Conservation (phyloP, 2,113 vertebrate genomes). For the Actinemys pallida region DNA sequence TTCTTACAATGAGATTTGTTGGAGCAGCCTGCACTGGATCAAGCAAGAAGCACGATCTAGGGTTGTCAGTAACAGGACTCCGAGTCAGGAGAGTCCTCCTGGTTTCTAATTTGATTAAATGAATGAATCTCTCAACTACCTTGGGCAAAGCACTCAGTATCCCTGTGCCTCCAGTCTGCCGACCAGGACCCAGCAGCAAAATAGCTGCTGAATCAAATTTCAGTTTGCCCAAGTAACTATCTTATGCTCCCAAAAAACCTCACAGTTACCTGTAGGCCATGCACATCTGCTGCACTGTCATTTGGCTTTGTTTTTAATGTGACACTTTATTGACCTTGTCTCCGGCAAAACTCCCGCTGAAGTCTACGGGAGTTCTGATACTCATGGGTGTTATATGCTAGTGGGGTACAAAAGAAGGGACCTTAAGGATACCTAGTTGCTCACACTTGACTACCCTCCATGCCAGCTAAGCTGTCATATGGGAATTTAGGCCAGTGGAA, state of each 20-base stretch:
- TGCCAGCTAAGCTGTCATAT: background rate
- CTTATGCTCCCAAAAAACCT: background rate
- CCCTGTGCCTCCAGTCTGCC: background rate
- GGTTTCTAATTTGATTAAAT: background rate
- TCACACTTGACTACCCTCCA: background rate
- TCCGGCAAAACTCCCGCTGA: too few relatives aligned
- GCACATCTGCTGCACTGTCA: background rate
- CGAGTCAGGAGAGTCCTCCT: background rate
- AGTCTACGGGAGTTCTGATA: fast-evolving
- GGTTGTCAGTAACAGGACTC: background rate
- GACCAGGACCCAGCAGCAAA: background rate
- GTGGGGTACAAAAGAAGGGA: fast-evolving
- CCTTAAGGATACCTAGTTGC: background rate
- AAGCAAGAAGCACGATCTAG: background rate
- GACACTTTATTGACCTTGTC: fast-evolving
- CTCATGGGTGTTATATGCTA: background rate
- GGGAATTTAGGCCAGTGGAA: background rate
- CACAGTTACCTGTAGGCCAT: fast-evolving
- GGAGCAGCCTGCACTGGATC: background rate
- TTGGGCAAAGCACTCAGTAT: background rate
- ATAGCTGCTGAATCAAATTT: background rate
- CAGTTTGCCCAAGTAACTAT: background rate
- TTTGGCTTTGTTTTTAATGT: fast-evolving
- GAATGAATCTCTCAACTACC: background rate
- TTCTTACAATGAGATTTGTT: background rate